Evolutionary conservation across 2,888 invertebrate genomes (phyloP), one percentile per base, ranked within the genome.

Genomic region (Thereva nobilitata): DNA sequence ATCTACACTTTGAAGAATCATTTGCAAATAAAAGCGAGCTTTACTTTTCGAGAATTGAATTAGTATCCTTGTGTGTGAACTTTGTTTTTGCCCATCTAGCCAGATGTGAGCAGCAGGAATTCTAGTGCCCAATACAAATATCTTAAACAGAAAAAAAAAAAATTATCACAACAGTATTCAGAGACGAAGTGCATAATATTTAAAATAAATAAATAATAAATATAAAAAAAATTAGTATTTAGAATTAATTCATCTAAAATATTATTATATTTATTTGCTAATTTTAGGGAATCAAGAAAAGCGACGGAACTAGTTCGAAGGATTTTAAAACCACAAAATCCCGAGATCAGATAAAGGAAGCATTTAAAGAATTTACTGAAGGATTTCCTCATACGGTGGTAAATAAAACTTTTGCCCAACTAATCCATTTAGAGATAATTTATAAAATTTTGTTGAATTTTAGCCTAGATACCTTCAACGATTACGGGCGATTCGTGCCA

Each of bases 241-340:
- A 41, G 41, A 5, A 5, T 41, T 55, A 10, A 5, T 37, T 45
- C 1, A 10, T 42, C 23, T 41, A 3, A 41, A 55, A 3, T 7
- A 23, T 8, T 3, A 23, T 23, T 41, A 7, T 49, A n/a, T 57
- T n/a, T 34, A 42, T 34, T 23, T 3, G 4, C 34, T n/a, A 37
- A 1, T 67, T 70, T 7, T 41, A 80, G 80, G 98, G 97, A 23
- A 92, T 93, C 70, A 89, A 92, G 78, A 91, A 91, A 76, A 89
- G 90, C 69, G 93, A 95, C 76, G 95, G 95, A 44, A 91, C 90
- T 68, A 94, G 95, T 71, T 91, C 92, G 72, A 96, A 95, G 85
- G 95, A 97, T 82, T 96, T 95, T 81, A 97, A 97, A 82, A 95
- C 93, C 9, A 95, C 95, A 34, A 92, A 93, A 82, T 89, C 90